Conservation (phyloP, 2,113 vertebrate genomes). For the Dipodomys ordii region DNA sequence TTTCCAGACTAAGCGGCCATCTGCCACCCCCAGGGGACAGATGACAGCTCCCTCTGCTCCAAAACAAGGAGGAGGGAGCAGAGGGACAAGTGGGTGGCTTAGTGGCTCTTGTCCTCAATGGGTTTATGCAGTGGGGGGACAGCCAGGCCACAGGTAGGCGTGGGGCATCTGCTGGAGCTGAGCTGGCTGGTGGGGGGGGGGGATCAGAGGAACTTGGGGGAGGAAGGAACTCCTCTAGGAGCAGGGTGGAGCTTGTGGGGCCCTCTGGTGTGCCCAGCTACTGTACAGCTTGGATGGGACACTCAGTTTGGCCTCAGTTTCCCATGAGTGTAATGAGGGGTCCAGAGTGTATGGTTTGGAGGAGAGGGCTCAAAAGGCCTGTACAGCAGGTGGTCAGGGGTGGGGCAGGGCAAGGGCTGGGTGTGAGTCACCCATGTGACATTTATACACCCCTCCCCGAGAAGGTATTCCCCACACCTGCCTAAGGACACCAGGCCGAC, state of each 20-base stretch:
- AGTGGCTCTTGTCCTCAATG: neutral
- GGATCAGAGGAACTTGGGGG: neutral
- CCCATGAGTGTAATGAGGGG: neutral
- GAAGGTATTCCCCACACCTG: no score
- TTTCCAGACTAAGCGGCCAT: slow-evolving; percentile 92
- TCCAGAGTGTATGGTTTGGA: no score
- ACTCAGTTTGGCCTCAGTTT: neutral
- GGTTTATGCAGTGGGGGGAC: neutral
- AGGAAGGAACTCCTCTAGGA: neutral
- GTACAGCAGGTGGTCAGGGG: accelerated
- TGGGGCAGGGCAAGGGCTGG: accelerated
- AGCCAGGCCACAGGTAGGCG: neutral
- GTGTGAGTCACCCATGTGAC: accelerated
- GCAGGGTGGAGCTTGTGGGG: accelerated
- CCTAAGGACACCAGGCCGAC: no score
- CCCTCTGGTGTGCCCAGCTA: neutral
- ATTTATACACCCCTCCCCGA: accelerated
- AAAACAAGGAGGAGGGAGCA: neutral
- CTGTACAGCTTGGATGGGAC: neutral
- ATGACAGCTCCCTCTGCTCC: slow-evolving; percentile 69
- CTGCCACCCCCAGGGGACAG: slow-evolving; percentile 88
- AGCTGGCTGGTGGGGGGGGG: accelerated
- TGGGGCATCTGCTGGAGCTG: no score
- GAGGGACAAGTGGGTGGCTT: neutral
- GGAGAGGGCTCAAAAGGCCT: neutral